Evolutionary conservation across 2,113 vertebrate species (phyloP).

Genomic region (Dunckerocampus dactyliophorus): DNA sequence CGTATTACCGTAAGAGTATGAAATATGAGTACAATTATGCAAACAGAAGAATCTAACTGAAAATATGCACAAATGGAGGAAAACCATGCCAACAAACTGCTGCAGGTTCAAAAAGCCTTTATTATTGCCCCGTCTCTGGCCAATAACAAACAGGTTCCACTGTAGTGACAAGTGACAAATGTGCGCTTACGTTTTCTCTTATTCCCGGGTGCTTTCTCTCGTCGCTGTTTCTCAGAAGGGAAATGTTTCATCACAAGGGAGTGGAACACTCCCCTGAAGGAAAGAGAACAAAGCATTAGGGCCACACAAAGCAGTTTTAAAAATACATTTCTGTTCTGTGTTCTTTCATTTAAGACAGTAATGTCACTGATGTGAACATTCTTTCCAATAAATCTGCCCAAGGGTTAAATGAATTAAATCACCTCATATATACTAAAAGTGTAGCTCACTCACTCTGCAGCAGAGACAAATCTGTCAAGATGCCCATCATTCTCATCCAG

Average conservation of each 20-base stretch:
- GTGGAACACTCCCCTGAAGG: slow-evolving; percentile 90
- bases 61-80: no score
- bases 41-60: no score
- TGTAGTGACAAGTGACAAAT: background rate
- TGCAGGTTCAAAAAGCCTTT: no score
- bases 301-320: background rate
- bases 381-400: no score
- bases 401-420: no score
- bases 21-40: no score
- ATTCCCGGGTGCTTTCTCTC: slow-evolving; percentile 81
- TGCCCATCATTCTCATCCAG: slow-evolving; percentile 91
- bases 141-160: background rate
- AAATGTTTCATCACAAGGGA: slow-evolving; percentile 97
- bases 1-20: no score
- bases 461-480: slow-evolving; percentile 91
- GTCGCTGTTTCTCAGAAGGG: slow-evolving; percentile 88
- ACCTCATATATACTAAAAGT: no score
- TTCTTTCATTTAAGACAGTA: slow-evolving; percentile 19
- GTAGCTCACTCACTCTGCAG: slow-evolving; percentile 84
- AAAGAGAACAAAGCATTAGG: slow-evolving; percentile 30
- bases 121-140: no score
- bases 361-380: background rate
- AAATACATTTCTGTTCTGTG: slow-evolving; percentile 23
- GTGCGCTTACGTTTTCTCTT: slow-evolving; percentile 90
- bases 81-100: no score